Evolutionary conservation across 64 coral and sea anemone genomes (phyloP), one percentile per base, ranked within the genome.

Genomic region (Montipora foliosa): DNA sequence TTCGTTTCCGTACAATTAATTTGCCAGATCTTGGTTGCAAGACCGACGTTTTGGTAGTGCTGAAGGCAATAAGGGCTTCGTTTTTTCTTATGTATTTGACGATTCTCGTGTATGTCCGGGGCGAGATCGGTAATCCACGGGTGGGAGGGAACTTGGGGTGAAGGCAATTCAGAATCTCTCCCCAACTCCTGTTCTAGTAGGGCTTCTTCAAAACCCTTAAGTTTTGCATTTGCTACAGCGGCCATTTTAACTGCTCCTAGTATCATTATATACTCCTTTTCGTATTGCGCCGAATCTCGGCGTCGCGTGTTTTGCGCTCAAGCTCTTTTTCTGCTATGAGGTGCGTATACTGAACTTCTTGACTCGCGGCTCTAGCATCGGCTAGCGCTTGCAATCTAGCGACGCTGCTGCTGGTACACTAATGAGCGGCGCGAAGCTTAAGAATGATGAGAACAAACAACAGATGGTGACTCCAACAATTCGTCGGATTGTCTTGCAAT

Each of bases 201-300:
- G 8, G 81, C 81, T 21, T 55, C 29, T 24, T 89, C 87, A 55
- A 89, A 77, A 6, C 55, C 87, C 47, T 15, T 59, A 53, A 89
- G 20, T 62, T 75, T 67, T 6, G 87, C 87, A 4, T 77, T 58
- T 14, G 87, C 87, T 1, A 89, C 59, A 4, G 74, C 74, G 50
- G 60, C n/a, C 9, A 55, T 76, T 62, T 73, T 74, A 44, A 16
- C 19, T 13, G 74, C 87, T 8, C 49, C 55, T n/a, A 89, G 87
- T 51, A 89, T 9, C 8, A 74, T 74, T 17, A 67, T 19, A n/a
- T n/a, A n/a, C 14, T 89, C 74, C n/a, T 76, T 50, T 49, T 89
- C 74, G 87, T 78, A 13, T 47, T 88, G 47, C 44, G 69, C n/a
- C n/a, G n/a, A n/a, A n/a, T n/a, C 51, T 85, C 60, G 0, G 82